A percentile compares a stretch with the other conserved stretches of the same genome.
Conservation (phyloP, 2,113 vertebrate genomes). For the Felis catus region F.catus_Fca126_mat1.0 CM031416.1:46136001-46136500, state of each 20-base stretch:
- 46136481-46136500: background rate
- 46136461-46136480: background rate
- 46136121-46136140: background rate
- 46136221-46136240: background rate
- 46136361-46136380: too few species aligned
- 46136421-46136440: background rate
- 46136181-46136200: background rate
- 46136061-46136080: background rate
- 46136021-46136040: background rate
- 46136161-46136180: background rate
- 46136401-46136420: background rate
- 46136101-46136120: background rate
- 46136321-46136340: too few species aligned
- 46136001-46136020: background rate
- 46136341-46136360: too few species aligned
- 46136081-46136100: background rate
- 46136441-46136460: background rate
- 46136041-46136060: fast-evolving
- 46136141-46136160: background rate
- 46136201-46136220: background rate
- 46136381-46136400: too few species aligned
- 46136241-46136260: too few species aligned
- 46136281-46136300: too few species aligned
- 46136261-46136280: too few species aligned
- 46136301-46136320: too few species aligned